phyloP scores from a whole-genome alignment of 2,888 invertebrate species.

The Synanthedon vespiformis region DNA sequence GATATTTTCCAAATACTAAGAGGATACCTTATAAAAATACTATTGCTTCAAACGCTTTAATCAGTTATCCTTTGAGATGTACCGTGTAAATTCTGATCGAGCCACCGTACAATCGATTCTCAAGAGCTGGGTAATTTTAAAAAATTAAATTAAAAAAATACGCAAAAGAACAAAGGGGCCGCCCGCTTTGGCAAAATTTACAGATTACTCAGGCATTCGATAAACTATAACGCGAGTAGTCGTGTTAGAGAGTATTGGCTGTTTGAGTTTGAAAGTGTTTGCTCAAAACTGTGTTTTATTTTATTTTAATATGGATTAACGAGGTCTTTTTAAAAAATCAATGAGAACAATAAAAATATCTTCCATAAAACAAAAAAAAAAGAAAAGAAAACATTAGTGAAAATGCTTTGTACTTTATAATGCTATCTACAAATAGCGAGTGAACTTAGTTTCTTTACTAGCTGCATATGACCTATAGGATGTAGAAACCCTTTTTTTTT shows the following conservation, averaged over 20 bases:
- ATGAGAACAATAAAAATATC: too few species aligned
- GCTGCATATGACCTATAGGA: too few species aligned
- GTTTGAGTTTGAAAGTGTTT: neutral
- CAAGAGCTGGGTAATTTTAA: slow-evolving; percentile 48
- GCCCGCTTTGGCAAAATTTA: slow-evolving; percentile 52
- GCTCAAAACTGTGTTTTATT: too few species aligned
- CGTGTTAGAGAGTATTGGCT: slow-evolving; percentile 25
- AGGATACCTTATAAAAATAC: slow-evolving; percentile 21
- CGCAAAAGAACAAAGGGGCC: slow-evolving; percentile 52
- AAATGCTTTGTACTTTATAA: too few species aligned
- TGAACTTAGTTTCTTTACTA: too few species aligned
- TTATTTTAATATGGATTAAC: too few species aligned
- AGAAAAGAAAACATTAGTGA: too few species aligned
- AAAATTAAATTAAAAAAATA: slow-evolving; percentile 39
- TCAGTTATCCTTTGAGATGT: slow-evolving; percentile 48
- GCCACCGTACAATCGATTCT: slow-evolving; percentile 46
- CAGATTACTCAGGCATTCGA: slow-evolving; percentile 63
- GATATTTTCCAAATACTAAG: slow-evolving; percentile 2
- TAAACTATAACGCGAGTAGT: slow-evolving; percentile 59
- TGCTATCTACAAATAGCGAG: too few species aligned
- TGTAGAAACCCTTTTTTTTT: too few species aligned
- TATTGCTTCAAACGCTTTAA: slow-evolving; percentile 28
- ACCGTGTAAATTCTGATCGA: slow-evolving; percentile 57
- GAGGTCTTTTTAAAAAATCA: too few species aligned
- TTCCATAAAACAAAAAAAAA: too few species aligned